A percentile compares a stretch with the other conserved stretches of the same genome.
Conservation (phyloP, 2,113 vertebrate species). For the Rhinolophus sinicus region DNA sequence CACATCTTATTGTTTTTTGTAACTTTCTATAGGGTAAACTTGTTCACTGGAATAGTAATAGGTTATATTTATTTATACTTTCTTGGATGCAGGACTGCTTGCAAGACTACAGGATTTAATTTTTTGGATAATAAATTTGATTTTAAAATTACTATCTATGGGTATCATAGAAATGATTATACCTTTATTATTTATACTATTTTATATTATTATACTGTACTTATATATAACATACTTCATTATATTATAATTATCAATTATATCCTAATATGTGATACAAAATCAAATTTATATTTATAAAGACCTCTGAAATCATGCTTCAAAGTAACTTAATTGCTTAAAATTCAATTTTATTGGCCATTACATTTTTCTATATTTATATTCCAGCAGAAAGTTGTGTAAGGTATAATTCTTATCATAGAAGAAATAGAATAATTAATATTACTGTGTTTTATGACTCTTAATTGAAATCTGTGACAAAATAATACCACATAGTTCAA, state of each 20-base stretch:
- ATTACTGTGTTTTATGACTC: neutral
- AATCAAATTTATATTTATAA: slow-evolving; percentile 28
- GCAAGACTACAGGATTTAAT: neutral
- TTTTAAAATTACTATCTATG: neutral
- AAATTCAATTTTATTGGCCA: slow-evolving; percentile 63
- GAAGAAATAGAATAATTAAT: slow-evolving; percentile 4
- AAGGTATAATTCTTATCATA: neutral
- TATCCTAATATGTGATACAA: neutral
- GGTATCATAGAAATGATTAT: neutral
- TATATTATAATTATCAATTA: neutral
- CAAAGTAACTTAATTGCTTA: slow-evolving; percentile 49
- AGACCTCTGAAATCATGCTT: slow-evolving; percentile 30
- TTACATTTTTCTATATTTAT: slow-evolving; percentile 39
- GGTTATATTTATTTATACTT: neutral
- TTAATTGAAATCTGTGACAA: slow-evolving; percentile 44
- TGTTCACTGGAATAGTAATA: neutral
- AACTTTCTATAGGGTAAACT: neutral
- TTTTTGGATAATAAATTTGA: slow-evolving; percentile 37
- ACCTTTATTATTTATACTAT: neutral
- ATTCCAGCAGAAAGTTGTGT: slow-evolving; percentile 33
- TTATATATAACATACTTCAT: neutral
- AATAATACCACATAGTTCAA: slow-evolving; percentile 29
- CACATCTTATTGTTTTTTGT: neutral
- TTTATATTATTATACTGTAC: neutral
- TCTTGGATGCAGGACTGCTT: neutral